Evolutionary conservation across 1,140 invertebrate species (phyloP), one percentile per base, ranked within the genome.

Genomic region (Physella acuta): DNA sequence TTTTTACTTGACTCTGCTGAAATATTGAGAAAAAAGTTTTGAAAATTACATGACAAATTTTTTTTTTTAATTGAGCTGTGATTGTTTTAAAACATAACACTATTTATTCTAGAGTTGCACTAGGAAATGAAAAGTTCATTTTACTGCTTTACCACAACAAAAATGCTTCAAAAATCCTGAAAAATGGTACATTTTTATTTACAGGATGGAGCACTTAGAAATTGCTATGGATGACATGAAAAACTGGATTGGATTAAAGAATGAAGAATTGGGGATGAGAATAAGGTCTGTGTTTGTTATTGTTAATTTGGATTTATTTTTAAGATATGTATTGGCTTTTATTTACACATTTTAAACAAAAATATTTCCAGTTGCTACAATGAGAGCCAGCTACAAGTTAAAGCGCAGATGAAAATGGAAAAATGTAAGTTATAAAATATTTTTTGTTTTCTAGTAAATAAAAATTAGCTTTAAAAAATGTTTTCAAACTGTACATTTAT

Each of bases 201-300:
- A 31, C 63, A 73, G 71, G 20, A 73, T 73, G 71, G 49, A 66
- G 51, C 24, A 31, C 44, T 67, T 82, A 44, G 77, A 80, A 55
- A 61, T 62, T 1, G 84, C 91, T 86, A 91, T 97, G 53, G 90
- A 93, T 72, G 92, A 95, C 68, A 94, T 93, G 79, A 99, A 99
- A 84, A 93, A 94, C 79, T 89, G 91, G 72, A 88, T 98, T 11
- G 91, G 90, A 77, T 89, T 89, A 0, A 89, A 92, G 71, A 95
- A 94, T 80, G 95, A 98, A 80, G 94, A 98, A 81, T 86, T 98
- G 26, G 93, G 96, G 75, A 93, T 95, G 79, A 94, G 94, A 90
- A 88, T 92, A 53, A 90, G 91, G 78, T 84, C 52, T 53, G 59
- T 71, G 58, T 31, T 30, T 60, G 16, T 17, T 60, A 34, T 30